Conservation (phyloP, 2,113 vertebrate genomes). For the Cyprinodon tularosa region DNA sequence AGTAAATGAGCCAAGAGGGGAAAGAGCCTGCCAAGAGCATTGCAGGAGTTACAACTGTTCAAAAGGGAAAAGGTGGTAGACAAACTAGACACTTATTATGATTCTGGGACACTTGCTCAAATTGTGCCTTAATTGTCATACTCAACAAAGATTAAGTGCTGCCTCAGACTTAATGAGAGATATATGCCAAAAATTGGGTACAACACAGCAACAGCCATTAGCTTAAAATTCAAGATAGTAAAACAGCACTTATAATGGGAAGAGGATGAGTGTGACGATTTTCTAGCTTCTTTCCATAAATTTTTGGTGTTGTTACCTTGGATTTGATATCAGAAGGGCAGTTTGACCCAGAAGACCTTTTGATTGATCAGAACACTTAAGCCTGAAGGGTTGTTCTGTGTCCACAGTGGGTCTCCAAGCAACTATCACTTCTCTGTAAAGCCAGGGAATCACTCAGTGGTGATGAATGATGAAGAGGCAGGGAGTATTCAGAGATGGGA, state of each 20-base stretch:
- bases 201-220: slow-evolving; percentile 23
- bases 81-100: slow-evolving; percentile 57
- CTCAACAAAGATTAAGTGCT: slow-evolving; percentile 62
- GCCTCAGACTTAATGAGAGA: slow-evolving; percentile 44
- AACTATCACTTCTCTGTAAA: slow-evolving; percentile 68
- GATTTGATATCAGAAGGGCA: slow-evolving; percentile 38
- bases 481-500: slow-evolving; percentile 45
- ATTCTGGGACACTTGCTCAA: slow-evolving; percentile 61
- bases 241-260: neutral
- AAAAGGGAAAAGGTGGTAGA: slow-evolving; percentile 53
- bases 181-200: slow-evolving; percentile 27
- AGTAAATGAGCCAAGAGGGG: slow-evolving; percentile 62
- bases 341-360: slow-evolving; percentile 48
- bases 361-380: slow-evolving; percentile 67
- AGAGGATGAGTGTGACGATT: too few species aligned
- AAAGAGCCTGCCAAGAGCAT: slow-evolving; percentile 62
- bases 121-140: slow-evolving; percentile 67
- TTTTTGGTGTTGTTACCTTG: slow-evolving; percentile 15
- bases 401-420: slow-evolving; percentile 56
- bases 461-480: slow-evolving; percentile 71
- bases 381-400: slow-evolving; percentile 59
- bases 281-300: slow-evolving; percentile 4
- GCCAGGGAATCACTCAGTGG: slow-evolving; percentile 61
- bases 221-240: slow-evolving; percentile 4
- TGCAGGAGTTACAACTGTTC: slow-evolving; percentile 72